phyloP scores from a whole-genome alignment of 2,888 invertebrate genomes.

The Apantesis nais region DNA sequence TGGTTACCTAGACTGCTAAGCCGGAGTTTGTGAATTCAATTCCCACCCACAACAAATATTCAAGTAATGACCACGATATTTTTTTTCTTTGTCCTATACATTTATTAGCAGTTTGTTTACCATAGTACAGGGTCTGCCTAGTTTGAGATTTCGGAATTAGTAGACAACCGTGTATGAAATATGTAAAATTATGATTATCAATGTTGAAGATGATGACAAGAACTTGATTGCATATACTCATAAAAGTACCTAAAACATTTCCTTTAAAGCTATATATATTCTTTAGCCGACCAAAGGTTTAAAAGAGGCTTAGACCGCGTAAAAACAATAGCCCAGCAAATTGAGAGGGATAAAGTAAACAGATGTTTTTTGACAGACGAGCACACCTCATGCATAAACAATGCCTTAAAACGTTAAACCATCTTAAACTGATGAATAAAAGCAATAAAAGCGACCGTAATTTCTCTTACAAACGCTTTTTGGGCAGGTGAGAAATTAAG shows the following conservation, averaged over 20 bases:
- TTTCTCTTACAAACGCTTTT: slow-evolving; percentile 52
- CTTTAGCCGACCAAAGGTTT: not conserved
- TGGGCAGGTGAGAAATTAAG: slow-evolving; percentile 54
- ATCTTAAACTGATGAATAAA: slow-evolving; percentile 51
- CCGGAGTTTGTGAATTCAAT: no score
- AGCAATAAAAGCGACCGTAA: slow-evolving; percentile 53
- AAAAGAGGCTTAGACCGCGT: slow-evolving; percentile 22
- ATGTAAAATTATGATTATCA: no score
- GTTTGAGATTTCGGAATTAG: not conserved
- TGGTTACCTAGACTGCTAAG: no score
- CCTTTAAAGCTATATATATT: not conserved
- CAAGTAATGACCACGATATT: no score
- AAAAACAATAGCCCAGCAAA: slow-evolving; percentile 48
- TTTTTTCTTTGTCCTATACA: no score
- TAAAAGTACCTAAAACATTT: slow-evolving; percentile 25
- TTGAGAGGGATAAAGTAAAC: slow-evolving; percentile 46
- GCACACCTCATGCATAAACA: slow-evolving; percentile 38
- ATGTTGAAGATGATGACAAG: no score
- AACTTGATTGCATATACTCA: not conserved
- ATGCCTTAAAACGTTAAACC: slow-evolving; percentile 41
- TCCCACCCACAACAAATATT: no score
- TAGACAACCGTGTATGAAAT: no score
- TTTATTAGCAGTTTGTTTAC: no score
- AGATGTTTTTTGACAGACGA: slow-evolving; percentile 28
- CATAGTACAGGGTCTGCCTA: no score